Evolutionary conservation across 2,888 invertebrate species (phyloP).

Genomic region (Teleiodes luculella): DNA sequence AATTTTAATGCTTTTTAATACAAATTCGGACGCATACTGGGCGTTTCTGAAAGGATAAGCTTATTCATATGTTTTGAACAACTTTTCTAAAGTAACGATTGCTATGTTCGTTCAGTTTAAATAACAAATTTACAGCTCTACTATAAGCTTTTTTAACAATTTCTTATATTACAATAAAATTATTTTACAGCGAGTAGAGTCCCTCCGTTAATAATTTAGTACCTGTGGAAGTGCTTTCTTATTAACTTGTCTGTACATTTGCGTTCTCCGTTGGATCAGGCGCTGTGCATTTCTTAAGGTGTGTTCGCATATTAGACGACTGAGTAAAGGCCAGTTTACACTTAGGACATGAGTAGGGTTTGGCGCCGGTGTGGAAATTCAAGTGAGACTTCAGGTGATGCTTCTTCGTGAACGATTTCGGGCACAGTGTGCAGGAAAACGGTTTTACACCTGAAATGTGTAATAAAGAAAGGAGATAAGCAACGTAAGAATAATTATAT

Average conservation of each 20-base stretch:
- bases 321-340: constrained; percentile 89
- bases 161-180: no score
- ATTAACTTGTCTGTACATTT: background rate
- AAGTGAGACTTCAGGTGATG: constrained; percentile 91
- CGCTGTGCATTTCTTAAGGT: constrained; percentile 86
- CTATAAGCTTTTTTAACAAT: no score
- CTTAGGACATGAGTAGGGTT: constrained; percentile 81
- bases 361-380: constrained; percentile 90
- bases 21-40: no score
- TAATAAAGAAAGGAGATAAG: background rate
- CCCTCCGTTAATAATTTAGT: no score
- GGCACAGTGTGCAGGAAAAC: constrained; percentile 81
- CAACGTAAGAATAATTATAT: background rate
- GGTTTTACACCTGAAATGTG: constrained; percentile 84
- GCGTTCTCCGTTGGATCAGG: constrained; percentile 19
- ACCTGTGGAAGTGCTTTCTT: background rate
- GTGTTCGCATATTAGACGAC: constrained; percentile 92
- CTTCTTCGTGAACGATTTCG: constrained; percentile 91
- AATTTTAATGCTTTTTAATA: no score
- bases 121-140: no score
- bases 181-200: no score
- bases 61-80: no score
- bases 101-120: no score
- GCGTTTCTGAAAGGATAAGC: no score
- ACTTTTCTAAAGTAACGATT: no score